Evolutionary conservation across 2,797 vertebrate species (phyloP).

Genomic region (Karalla daura): DNA sequence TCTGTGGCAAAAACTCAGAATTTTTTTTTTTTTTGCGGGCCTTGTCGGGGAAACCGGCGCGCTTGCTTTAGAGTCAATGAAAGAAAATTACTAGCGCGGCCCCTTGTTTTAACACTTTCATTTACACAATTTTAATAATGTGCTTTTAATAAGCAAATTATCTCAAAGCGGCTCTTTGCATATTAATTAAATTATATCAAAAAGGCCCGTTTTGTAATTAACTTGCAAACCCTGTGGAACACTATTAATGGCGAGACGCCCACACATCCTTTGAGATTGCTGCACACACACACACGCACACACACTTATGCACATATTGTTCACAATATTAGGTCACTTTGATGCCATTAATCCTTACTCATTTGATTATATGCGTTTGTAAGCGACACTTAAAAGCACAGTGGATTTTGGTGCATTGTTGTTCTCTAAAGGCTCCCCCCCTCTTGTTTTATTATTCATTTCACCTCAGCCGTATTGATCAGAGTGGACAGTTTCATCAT

Average conservation of each 20-base stretch:
- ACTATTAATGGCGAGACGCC: conserved; percentile 20
- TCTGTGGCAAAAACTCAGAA: background rate
- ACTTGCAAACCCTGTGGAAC: conserved; percentile 35
- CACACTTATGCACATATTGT: conserved; percentile 6
- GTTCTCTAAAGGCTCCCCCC: background rate
- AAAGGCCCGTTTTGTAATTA: conserved; percentile 49
- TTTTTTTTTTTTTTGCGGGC: background rate
- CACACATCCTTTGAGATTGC: conserved; percentile 2
- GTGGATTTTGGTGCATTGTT: background rate
- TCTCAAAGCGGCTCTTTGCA: conserved; percentile 38
- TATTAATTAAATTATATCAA: conserved; percentile 42
- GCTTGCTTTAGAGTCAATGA: background rate
- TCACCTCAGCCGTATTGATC: conserved; percentile 15
- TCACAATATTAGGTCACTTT: conserved; percentile 27
- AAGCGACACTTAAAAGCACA: background rate
- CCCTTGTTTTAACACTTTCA: conserved; percentile 31
- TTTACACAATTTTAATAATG: conserved; percentile 26
- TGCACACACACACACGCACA: conserved; percentile 5
- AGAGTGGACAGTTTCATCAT: conserved; percentile 31
- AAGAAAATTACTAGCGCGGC: background rate
- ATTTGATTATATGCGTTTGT: background rate
- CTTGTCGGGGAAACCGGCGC: background rate
- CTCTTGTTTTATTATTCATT: conserved; percentile 14
- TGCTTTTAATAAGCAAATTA: conserved; percentile 41
- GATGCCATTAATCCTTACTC: conserved; percentile 33